Conservation (phyloP, 1,140 invertebrate genomes). For the Odontomachus brunneus region DNA sequence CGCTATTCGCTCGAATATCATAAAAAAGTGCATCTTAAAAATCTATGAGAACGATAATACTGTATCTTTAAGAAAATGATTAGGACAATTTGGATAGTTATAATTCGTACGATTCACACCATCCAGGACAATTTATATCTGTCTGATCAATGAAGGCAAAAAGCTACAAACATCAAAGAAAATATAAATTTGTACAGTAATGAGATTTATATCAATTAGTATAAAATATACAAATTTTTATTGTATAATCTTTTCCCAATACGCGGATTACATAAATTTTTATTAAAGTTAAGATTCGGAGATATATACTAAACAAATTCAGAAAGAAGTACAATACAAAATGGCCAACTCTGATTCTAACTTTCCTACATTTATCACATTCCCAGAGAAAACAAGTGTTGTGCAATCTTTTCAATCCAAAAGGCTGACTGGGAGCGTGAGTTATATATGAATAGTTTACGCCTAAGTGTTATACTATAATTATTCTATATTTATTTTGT, state of each 20-base stretch:
- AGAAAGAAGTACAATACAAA: background rate
- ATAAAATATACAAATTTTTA: constrained; percentile 17
- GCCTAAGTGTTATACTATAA: constrained; percentile 51
- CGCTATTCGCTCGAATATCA: background rate
- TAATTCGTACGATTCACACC: background rate
- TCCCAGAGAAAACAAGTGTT: background rate
- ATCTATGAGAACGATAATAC: background rate
- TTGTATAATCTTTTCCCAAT: background rate
- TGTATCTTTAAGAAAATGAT: constrained; percentile 38
- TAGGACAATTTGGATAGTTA: background rate
- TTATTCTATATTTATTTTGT: constrained; percentile 79
- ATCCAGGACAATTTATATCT: background rate
- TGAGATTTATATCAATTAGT: constrained; percentile 8
- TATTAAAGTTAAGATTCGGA: background rate
- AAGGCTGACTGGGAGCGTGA: constrained; percentile 32
- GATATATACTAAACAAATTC: background rate
- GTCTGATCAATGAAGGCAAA: constrained; percentile 33
- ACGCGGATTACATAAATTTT: background rate
- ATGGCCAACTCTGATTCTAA: constrained; percentile 3
- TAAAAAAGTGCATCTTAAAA: background rate
- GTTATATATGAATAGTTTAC: constrained; percentile 33
- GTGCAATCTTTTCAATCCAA: background rate
- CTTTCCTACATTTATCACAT: constrained; percentile 15
- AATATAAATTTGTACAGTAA: constrained; percentile 42
- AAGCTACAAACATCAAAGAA: constrained; percentile 70